Conservation (phyloP, 2,888 invertebrate genomes). For the Halocaridina rubra region DNA sequence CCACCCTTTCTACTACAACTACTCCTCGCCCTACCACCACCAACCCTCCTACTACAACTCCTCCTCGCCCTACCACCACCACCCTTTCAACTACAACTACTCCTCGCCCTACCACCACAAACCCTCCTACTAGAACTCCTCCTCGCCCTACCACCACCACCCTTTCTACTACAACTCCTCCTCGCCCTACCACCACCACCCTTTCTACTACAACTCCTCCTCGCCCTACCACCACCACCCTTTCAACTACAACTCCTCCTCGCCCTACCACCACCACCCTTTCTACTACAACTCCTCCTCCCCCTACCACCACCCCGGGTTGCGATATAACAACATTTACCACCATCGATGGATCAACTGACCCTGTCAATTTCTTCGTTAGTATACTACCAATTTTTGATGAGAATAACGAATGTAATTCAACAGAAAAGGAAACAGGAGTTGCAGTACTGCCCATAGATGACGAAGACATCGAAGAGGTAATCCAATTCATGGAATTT, state of each 20-base stretch:
- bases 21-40: background rate
- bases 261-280: background rate
- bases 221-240: background rate
- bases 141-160: background rate
- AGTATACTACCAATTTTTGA: background rate
- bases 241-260: background rate
- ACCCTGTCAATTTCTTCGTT: background rate
- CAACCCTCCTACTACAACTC: background rate
- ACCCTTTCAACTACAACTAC: background rate
- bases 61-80: background rate
- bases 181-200: background rate
- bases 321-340: too few species aligned
- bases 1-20: background rate
- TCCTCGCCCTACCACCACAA: background rate
- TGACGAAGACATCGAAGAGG: too few species aligned
- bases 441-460: too few species aligned
- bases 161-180: background rate
- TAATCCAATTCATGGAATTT: too few species aligned
- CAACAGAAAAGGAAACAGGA: too few species aligned
- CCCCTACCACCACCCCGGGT: background rate
- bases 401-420: too few species aligned
- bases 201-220: background rate
- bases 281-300: background rate
- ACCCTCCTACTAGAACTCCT: background rate
- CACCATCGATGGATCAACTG: too few species aligned